Evolutionary conservation across 2,113 vertebrate species (phyloP).

Genomic region (Monarcha castaneiventris): DNA sequence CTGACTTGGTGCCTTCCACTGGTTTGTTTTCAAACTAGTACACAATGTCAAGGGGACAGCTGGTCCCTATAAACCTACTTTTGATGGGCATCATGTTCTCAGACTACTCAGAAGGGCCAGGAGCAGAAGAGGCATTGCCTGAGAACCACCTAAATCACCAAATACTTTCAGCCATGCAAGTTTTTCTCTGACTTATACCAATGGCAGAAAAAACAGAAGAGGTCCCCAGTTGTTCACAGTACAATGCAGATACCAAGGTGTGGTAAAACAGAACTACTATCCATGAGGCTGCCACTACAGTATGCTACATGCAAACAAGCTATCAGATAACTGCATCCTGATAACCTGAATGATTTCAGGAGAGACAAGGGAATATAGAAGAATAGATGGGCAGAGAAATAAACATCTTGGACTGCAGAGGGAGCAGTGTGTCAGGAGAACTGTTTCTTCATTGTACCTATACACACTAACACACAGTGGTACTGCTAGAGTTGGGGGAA

Average conservation of each 20-base stretch:
- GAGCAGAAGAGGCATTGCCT: not conserved
- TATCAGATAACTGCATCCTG: not conserved
- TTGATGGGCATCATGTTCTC: not conserved
- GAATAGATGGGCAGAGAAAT: not conserved
- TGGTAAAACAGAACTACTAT: not conserved
- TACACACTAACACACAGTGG: not conserved
- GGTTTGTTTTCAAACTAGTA: too few species aligned
- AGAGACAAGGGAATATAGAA: not conserved
- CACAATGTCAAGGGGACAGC: not conserved
- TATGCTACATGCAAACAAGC: not conserved
- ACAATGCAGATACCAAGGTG: not conserved
- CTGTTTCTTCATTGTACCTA: not conserved
- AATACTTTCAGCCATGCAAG: not conserved
- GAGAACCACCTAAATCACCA: not conserved
- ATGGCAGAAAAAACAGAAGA: not conserved
- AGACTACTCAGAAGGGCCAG: not conserved
- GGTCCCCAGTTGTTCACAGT: not conserved
- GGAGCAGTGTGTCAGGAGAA: not conserved
- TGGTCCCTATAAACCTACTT: not conserved
- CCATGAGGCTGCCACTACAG: not conserved
- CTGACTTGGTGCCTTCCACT: too few species aligned
- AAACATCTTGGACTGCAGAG: not conserved
- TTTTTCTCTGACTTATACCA: not conserved
- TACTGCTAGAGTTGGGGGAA: not conserved
- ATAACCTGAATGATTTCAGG: not conserved